Base-by-base conservation (phyloP, 2,113 vertebrate species). In the Cheirogaleus medius region DNA sequence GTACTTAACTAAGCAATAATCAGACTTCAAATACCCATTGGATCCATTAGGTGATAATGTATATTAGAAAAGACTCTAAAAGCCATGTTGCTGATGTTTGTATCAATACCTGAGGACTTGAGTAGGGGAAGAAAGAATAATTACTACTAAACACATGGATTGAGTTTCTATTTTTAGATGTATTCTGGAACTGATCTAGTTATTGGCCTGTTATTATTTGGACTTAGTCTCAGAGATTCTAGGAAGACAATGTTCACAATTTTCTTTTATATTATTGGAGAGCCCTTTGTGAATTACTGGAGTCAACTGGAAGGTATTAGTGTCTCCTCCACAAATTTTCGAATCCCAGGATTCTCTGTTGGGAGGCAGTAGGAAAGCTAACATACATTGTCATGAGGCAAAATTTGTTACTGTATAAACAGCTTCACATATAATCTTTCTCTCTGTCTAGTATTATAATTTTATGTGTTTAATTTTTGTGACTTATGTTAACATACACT, bases 391-490 rank as follows among this genome's bases (percentile, higher is more conserved):
- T 58, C 47, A 64, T 21, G 17, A 94, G 54, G 88, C 15, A 85
- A 90, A 85, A n/a, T 77, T 42, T 66, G 8, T 87, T 73, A 74
- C 52, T 96, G 96, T 94, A 37, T 80, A 66, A 97, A 68, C 7
- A 91, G 60, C 18, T 87, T 95, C 14, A 56, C 0, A 80, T 73
- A 91, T 63, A 54, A 83, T 74, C 52, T 49, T 39, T 58, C 63
- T 89, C 49, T 32, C 25, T 83, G 34, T 74, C 42, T 94, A 52
- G 8, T 89, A 95, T 91, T 34, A 56, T 64, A 92, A 77, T 82
- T 71, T 78, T 49, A 69, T 71, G 8, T 85, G 82, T 73, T 95
- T 68, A 92, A 91, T 94, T 85, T 83, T 93, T 93, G 52, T 82
- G 56, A 68, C 25, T 77, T 95, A 4, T 76, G n/a, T 83, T 82